These are phyloP conservation scores for Odontomyia ornata DNA, from an alignment of 2,888 invertebrate genomes.

Conservation along the genomic window DNA sequence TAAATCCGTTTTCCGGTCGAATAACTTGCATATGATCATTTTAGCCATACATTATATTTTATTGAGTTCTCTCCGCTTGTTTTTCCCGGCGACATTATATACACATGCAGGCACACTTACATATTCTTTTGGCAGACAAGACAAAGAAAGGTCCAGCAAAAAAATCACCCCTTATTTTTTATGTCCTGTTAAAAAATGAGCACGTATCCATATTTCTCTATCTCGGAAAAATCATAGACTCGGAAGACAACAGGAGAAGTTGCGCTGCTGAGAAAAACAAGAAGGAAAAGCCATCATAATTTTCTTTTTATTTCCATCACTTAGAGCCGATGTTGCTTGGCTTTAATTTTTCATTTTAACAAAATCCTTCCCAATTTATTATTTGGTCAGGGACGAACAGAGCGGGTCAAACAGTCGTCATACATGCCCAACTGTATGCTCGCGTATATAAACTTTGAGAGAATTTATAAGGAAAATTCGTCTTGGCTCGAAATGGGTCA, in stretches of 20 bases:
- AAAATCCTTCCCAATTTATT: constrained; percentile 42
- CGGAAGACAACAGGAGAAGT: not conserved
- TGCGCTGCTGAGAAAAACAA: not conserved
- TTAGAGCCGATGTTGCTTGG: constrained; percentile 37
- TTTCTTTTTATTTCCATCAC: constrained; percentile 49
- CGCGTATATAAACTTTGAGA: not conserved
- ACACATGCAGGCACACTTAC: not conserved
- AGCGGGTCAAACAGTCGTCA: not conserved
- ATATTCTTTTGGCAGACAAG: not conserved
- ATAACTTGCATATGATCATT: constrained; percentile 42
- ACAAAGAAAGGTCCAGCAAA: constrained; percentile 9
- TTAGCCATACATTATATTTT: constrained; percentile 42
- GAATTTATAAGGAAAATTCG: constrained; percentile 6
- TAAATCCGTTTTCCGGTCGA: constrained; percentile 43
- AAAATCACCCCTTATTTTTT: constrained; percentile 5
- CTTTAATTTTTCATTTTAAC: constrained; percentile 48
- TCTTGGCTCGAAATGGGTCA: constrained; percentile 46
- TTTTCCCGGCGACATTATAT: constrained; percentile 1
- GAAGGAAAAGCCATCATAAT: constrained; percentile 43
- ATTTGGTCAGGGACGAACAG: constrained; percentile 14
- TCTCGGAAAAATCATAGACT: not conserved
- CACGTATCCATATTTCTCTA: not conserved
- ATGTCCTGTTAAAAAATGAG: too few species aligned
- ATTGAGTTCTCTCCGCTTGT: constrained; percentile 38
- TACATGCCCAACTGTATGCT: not conserved